Evolutionary conservation across 2,797 vertebrate species (phyloP), one percentile per base, ranked within the genome.

Genomic region (Spondyliosoma cantharus): DNA sequence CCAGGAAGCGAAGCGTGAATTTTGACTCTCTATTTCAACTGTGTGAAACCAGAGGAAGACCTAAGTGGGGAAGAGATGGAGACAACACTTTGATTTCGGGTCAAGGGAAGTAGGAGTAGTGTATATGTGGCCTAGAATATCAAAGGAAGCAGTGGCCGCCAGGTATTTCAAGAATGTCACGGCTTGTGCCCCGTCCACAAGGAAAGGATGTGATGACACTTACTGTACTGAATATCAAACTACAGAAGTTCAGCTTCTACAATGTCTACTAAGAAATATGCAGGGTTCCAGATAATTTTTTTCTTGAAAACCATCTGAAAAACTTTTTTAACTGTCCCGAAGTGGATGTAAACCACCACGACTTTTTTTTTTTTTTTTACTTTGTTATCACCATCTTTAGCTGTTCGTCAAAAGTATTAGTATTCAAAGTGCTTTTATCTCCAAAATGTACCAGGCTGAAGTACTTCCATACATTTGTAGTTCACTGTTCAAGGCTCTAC

Each of bases 81-180:
- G 83, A 85, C 37, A 60, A 58, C 57, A 70, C 61, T 86, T 85
- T 67, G 45, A 69, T 84, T 67, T 86, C 50, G 75, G 83, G 82
- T 86, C 82, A 87, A 54, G 43, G 76, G 76, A 71, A 78, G 53
- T 71, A 24, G 53, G 64, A 58, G 74, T n/a, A 46, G 29, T 52
- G 22, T 37, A 48, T 66, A 19, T 25, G 71, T 79, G 76, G 63
- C 57, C 76, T 32, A 64, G 63, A 81, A 85, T 73, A 59, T 80
- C 37, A 78, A 74, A 57, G 4, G 20, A 20, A 74, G 59, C 59
- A 69, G 74, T 37, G 46, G 71, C 29, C 61, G 53, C 3, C 50
- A 50, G 25, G 49, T 80, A 29, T 57, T 78, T 85, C 52, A 67
- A 56, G 20, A 62, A 49, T 53, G 22, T 9, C 27, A 53, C 19